phyloP scores from a whole-genome alignment of 2,797 vertebrate genomes.

The Tympanoctomys barrerae region DNA sequence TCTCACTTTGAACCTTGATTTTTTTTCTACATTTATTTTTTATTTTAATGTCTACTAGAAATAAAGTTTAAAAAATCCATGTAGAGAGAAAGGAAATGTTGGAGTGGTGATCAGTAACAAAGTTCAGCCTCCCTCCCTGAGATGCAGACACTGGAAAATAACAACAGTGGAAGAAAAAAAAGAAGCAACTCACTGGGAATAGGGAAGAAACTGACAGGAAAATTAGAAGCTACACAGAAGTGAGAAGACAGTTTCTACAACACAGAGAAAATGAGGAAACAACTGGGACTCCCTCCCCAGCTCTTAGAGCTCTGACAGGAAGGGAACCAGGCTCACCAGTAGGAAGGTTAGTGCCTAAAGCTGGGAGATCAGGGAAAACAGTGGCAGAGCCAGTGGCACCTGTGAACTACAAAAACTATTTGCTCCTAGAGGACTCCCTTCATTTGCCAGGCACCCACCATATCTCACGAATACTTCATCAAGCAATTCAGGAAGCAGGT shows the following conservation, averaged over 20 bases:
- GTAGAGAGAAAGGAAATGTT: background rate
- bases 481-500: background rate
- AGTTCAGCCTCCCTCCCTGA: background rate
- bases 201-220: background rate
- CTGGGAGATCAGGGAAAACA: background rate
- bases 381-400: background rate
- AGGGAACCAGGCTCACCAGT: background rate
- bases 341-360: background rate
- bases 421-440: background rate
- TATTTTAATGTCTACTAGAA: slow-evolving; percentile 64
- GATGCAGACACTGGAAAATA: background rate
- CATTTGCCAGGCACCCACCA: background rate
- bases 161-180: background rate
- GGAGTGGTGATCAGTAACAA: background rate
- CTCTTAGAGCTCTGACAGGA: background rate
- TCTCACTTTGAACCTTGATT: no score
- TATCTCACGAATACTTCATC: background rate
- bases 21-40: background rate
- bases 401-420: background rate
- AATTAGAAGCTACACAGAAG: background rate
- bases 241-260: background rate
- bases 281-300: background rate
- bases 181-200: background rate
- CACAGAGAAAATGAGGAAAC: background rate
- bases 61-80: slow-evolving; percentile 45